Conservation (phyloP, 1,140 invertebrate genomes). For the Caenorhabditis inopinata region DNA sequence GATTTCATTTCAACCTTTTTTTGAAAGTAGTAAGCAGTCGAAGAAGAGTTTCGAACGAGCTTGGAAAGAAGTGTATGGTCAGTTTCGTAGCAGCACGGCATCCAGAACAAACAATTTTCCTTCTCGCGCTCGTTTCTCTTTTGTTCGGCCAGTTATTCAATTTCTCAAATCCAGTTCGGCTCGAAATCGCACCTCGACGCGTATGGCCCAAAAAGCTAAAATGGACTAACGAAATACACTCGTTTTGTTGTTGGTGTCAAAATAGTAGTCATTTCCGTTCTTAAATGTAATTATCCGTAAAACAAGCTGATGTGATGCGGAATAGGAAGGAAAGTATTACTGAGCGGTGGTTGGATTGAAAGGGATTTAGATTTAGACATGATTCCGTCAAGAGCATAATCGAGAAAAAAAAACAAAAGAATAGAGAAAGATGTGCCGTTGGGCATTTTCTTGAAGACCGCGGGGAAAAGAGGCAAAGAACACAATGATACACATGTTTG, state of each 20-base stretch:
- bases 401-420: no score
- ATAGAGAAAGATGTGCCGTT: background rate
- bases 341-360: background rate
- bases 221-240: background rate
- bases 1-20: no score
- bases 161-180: constrained; percentile 6
- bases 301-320: background rate
- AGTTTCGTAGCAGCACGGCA: background rate
- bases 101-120: background rate
- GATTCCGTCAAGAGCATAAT: background rate
- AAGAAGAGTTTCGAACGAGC: no score
- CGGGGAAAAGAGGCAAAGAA: background rate
- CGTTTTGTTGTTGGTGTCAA: constrained; percentile 25
- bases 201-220: background rate
- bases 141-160: constrained; percentile 30
- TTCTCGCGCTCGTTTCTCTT: background rate
- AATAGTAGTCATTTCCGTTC: constrained; percentile 18
- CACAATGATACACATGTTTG: constrained; percentile 21
- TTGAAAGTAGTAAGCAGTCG: no score
- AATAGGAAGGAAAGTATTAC: background rate
- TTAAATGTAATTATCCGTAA: constrained; percentile 10
- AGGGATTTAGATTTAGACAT: background rate
- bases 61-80: background rate
- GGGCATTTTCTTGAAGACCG: background rate
- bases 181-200: constrained; percentile 14